A percentile compares a stretch with the other conserved stretches of the same genome.
These are phyloP conservation scores for Onthophagus sagittarius DNA, from an alignment of 2,888 invertebrate genomes.

Conservation along the genomic window DNA sequence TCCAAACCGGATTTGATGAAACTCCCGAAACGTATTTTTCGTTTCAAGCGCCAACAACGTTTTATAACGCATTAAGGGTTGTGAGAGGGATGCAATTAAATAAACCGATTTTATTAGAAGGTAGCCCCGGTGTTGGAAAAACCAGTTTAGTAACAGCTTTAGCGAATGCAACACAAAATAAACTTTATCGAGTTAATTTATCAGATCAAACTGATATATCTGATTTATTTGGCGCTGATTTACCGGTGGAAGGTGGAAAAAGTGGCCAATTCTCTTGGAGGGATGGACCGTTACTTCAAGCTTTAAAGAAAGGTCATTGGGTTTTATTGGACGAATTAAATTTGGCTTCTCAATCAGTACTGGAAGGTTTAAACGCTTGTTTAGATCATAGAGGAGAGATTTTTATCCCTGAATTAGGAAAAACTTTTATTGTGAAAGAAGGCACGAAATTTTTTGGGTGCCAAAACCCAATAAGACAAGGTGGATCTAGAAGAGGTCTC, in stretches of 20 bases:
- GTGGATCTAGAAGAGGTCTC: constrained; percentile 91
- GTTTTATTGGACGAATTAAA: constrained; percentile 96
- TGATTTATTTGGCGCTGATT: constrained; percentile 96
- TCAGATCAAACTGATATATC: constrained; percentile 99
- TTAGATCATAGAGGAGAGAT: constrained; percentile 96
- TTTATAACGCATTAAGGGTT: constrained; percentile 76
- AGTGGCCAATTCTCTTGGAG: constrained; percentile 92
- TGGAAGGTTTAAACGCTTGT: constrained; percentile 98
- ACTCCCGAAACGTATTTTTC: constrained; percentile 54
- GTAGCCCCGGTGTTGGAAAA: constrained; percentile 97
- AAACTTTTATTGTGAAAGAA: constrained; percentile 72
- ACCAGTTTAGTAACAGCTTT: constrained; percentile 90
- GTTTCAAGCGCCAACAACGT: constrained; percentile 75
- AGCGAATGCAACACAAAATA: constrained; percentile 78
- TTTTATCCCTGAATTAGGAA: constrained; percentile 90
- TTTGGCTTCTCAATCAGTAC: constrained; percentile 94
- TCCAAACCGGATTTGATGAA: constrained; percentile 52
- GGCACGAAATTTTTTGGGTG: constrained; percentile 92
- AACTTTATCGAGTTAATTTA: constrained; percentile 89
- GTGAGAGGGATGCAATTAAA: constrained; percentile 85
- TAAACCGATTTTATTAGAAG: constrained; percentile 92
- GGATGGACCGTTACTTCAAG: constrained; percentile 92
- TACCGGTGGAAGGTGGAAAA: constrained; percentile 84
- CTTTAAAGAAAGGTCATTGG: constrained; percentile 92
- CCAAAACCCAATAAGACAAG: constrained; percentile 95